Percentiles rank a stretch among this genome's conserved stretches.
phyloP scores from a whole-genome alignment of 2,113 vertebrate genomes.

The Solenodon paradoxus region DNA sequence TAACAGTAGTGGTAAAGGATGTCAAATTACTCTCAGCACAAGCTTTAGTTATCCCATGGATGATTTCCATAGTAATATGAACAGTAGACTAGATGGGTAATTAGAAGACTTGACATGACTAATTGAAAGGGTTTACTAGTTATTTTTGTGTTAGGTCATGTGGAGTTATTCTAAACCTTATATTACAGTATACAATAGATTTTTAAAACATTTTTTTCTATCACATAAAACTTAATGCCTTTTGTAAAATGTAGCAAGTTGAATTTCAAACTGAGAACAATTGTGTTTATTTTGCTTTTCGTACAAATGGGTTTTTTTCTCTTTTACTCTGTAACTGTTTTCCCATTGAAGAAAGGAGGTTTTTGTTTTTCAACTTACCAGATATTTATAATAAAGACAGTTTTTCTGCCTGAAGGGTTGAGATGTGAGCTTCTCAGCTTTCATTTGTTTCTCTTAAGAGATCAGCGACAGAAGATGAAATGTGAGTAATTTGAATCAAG shows the following conservation, averaged over 20 bases:
- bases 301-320: not conserved
- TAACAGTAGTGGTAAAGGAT: not conserved
- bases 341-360: not conserved
- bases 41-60: not conserved
- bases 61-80: constrained; percentile 25
- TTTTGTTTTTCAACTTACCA: constrained; percentile 28
- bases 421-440: not conserved
- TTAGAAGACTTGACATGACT: not conserved
- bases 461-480: constrained; percentile 8
- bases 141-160: constrained; percentile 26
- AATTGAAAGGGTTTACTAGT: not conserved
- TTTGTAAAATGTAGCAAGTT: constrained; percentile 9
- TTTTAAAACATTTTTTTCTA: not conserved
- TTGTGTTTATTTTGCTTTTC: constrained; percentile 13
- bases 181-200: not conserved
- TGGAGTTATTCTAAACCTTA: constrained; percentile 29
- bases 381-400: not conserved
- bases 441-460: constrained; percentile 27
- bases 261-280: not conserved
- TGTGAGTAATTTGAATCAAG: not conserved
- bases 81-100: not conserved
- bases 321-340: not conserved
- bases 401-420: not conserved
- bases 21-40: not conserved
- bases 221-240: not conserved